Base-by-base conservation (phyloP, 2,888 invertebrate genomes). In the Cristatella mucedo region DNA sequence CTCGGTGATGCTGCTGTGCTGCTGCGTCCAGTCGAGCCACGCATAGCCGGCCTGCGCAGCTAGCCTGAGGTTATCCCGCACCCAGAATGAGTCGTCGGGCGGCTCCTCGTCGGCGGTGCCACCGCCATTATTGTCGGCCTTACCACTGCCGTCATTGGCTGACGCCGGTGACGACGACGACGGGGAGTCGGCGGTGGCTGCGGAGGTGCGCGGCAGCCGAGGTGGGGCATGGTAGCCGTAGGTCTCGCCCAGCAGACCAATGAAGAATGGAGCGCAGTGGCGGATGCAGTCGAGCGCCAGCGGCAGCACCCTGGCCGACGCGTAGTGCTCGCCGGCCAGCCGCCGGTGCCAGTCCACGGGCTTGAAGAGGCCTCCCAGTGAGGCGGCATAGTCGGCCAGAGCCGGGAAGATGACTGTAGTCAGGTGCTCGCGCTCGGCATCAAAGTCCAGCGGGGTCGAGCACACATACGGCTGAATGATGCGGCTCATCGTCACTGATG, bases 211-310 rank as follows among this genome's bases (percentile, higher is more conserved):
- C n/a, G n/a, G n/a, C n/a, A n/a, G n/a, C n/a, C n/a, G n/a, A n/a
- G n/a, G n/a, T 5, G 44, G 41, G 19, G 56, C 38, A 41, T 53
- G 53, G 1, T 53, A 49, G 1, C 63, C 63, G 41, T 63, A 63
- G 9, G 58, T 50, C 39, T 61, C 60, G 4, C 63, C 62, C 4
- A 63, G 44, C 19, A 63, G 42, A 39, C 59, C 53, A 9, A 63
- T 50, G 40, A 59, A 57, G 46, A 54, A 63, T 9, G 62, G 63
- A 3, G 53, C 47, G 41, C 53, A 57, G 40, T 46, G 46, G 13
- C 41, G 46, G 7, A 61, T 51, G 26, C 49, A 52, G 38, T 61
- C 55, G 13, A 63, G 46, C 7, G 49, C 44, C 4, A 55, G 46
- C 15, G 46, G 51, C 33, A 61, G 41, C 2, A 54, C 39, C 26